A percentile compares a stretch with the other conserved stretches of the same genome.
phyloP scores from a whole-genome alignment of 35 echinoderm and acorn worm species.

The Strongylocentrotus purpuratus region DNA sequence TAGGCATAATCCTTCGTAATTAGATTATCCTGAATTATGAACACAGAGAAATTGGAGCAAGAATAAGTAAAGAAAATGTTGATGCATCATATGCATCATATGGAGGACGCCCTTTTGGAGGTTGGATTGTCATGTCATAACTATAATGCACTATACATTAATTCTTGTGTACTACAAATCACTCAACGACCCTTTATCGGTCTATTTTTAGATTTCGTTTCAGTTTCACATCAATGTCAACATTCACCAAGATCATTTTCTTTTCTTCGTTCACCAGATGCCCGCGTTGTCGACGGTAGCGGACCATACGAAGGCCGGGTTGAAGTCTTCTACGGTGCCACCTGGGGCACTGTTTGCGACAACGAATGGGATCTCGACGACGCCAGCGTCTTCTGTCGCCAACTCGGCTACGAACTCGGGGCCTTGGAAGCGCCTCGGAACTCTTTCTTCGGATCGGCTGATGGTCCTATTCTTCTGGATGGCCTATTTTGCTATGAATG shows the following conservation, averaged over 20 bases:
- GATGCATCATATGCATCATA: too few relatives aligned
- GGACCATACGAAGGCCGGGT: slow-evolving; percentile 4
- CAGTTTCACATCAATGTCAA: too few relatives aligned
- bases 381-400: slow-evolving; percentile 58
- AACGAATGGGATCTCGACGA: slow-evolving; percentile 19
- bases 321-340: slow-evolving; percentile 39
- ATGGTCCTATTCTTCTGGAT: slow-evolving; percentile 59
- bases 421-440: not conserved
- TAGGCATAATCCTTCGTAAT: too few relatives aligned
- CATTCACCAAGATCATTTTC: not conserved
- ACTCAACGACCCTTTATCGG: too few relatives aligned
- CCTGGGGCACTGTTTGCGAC: slow-evolving; percentile 61
- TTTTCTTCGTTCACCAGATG: not conserved
- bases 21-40: too few relatives aligned
- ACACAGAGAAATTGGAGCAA: too few relatives aligned
- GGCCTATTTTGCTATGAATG: slow-evolving; percentile 51
- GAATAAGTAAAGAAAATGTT: too few relatives aligned
- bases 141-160: too few relatives aligned
- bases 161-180: too few relatives aligned
- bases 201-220: too few relatives aligned
- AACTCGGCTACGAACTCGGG: not conserved
- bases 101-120: too few relatives aligned
- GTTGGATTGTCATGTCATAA: too few relatives aligned
- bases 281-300: slow-evolving; percentile 38
- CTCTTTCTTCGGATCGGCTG: slow-evolving; percentile 42